Evolutionary conservation across 2,888 invertebrate genomes (phyloP).

Genomic region (Rhingia rostrata): DNA sequence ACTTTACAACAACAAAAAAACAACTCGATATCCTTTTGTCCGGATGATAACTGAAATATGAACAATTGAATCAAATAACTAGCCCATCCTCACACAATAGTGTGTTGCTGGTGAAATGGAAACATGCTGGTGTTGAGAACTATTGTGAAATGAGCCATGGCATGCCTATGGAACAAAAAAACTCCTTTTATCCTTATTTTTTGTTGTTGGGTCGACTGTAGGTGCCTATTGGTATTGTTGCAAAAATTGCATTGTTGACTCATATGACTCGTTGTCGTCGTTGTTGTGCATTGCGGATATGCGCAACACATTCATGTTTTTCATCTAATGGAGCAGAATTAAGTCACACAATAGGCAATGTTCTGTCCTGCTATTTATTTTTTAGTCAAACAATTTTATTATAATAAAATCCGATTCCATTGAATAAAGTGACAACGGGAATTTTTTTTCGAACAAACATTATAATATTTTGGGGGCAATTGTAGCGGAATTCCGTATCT

Average conservation of each 20-base stretch:
- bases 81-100: background rate
- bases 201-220: background rate
- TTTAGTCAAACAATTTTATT: constrained; percentile 18
- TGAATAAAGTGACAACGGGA: constrained; percentile 11
- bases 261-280: background rate
- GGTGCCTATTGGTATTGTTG: constrained; percentile 7
- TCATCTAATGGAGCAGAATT: constrained; percentile 52
- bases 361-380: background rate
- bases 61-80: constrained; percentile 33
- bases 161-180: background rate
- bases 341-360: constrained; percentile 15
- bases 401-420: background rate
- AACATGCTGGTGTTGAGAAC: constrained; percentile 1
- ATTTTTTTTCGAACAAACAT: no score
- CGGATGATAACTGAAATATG: background rate
- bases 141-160: constrained; percentile 24
- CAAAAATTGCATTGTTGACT: constrained; percentile 33
- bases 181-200: background rate
- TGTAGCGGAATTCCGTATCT: no score
- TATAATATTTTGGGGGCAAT: no score
- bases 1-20: background rate
- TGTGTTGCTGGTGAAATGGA: background rate
- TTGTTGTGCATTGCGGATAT: constrained; percentile 39
- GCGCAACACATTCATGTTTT: constrained; percentile 28
- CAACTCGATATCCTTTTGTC: background rate